Percentiles rank a stretch among this genome's conserved stretches.
Conservation (phyloP, 2,797 vertebrate genomes). For the Emydoidea blandingii region DNA sequence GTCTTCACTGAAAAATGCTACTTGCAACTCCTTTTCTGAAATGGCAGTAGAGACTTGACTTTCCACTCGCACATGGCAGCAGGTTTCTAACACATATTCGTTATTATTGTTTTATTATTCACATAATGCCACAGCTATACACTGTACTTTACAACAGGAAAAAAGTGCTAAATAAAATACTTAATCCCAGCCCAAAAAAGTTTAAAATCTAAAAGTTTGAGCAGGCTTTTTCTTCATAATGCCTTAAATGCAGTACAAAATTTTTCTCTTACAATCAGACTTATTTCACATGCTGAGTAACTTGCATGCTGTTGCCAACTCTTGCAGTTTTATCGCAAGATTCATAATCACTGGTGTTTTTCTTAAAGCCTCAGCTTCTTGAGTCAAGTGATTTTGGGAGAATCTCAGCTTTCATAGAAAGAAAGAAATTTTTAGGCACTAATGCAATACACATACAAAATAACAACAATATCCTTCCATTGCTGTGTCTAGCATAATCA, state of each 20-base stretch:
- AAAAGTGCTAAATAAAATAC: neutral
- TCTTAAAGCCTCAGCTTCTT: neutral
- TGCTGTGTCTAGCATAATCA: accelerated
- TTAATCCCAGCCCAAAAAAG: neutral
- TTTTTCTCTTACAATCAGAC: neutral
- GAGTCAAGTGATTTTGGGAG: neutral
- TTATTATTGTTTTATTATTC: neutral
- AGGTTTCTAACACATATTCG: neutral
- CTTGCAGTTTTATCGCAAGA: neutral
- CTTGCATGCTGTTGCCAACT: neutral
- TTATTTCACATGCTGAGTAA: neutral
- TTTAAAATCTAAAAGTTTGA: neutral
- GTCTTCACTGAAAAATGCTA: conserved; percentile 9
- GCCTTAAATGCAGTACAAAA: neutral
- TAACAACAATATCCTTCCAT: accelerated
- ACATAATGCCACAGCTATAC: neutral
- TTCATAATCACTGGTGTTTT: neutral
- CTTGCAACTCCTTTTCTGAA: neutral
- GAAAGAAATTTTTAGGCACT: neutral
- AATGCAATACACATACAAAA: neutral
- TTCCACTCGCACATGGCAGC: neutral
- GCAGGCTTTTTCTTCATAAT: neutral
- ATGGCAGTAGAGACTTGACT: neutral
- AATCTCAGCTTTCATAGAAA: neutral
- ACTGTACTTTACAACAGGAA: neutral